A percentile compares a stretch with the other conserved stretches of the same genome.
Evolutionary conservation across 2,113 vertebrate genomes (phyloP).

Genomic region (Bubo scandiacus): DNA sequence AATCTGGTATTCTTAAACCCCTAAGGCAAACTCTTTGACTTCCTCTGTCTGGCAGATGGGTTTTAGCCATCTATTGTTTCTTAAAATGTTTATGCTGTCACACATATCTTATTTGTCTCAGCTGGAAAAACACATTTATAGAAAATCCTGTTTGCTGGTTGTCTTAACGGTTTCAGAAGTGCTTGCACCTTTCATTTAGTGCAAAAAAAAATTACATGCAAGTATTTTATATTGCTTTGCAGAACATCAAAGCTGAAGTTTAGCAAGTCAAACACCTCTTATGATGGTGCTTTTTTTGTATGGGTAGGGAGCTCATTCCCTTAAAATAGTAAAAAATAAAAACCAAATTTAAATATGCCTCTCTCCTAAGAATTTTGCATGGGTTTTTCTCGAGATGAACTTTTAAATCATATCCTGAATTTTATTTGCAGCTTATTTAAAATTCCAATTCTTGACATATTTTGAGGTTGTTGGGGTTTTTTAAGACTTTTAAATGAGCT

Average conservation of each 20-base stretch:
- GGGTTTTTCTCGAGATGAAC: not conserved
- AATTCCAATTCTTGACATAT: not conserved
- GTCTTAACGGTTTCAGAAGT: not conserved
- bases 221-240: constrained; percentile 8
- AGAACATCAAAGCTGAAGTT: constrained; percentile 12
- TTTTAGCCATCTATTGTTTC: constrained; percentile 20
- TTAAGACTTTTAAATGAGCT: not conserved
- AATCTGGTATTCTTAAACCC: not conserved
- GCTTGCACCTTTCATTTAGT: not conserved
- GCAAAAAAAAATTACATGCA: not conserved
- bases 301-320: not conserved
- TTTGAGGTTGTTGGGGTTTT: not conserved
- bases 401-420: not conserved
- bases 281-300: not conserved
- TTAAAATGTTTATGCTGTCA: constrained; percentile 23
- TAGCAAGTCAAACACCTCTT: not conserved
- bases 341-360: not conserved
- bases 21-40: not conserved
- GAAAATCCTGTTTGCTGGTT: constrained; percentile 34
- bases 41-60: constrained; percentile 4
- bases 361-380: not conserved
- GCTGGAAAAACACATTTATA: not conserved
- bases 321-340: not conserved
- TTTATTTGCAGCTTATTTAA: not conserved
- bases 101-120: not conserved